These are phyloP conservation scores for Bombus pyrosoma DNA, from an alignment of 1,140 invertebrate species.

Conservation along the genomic window DNA sequence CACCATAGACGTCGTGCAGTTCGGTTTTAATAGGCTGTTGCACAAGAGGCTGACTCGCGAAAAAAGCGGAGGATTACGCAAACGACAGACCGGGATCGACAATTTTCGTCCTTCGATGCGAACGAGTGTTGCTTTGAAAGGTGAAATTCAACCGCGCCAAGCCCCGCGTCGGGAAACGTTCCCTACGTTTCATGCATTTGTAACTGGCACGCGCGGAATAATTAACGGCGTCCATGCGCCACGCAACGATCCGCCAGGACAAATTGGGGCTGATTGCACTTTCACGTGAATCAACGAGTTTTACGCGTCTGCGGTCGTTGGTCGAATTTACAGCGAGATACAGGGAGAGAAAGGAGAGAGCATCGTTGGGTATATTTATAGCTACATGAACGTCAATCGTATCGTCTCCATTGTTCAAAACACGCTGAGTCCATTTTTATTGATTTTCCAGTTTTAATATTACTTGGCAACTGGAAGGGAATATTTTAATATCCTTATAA, in stretches of 20 bases:
- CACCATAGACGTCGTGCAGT: neutral
- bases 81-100: neutral
- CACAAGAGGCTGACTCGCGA: constrained; percentile 28
- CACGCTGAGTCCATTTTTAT: too few species aligned
- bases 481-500: too few species aligned
- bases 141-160: constrained; percentile 33
- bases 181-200: neutral
- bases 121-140: constrained; percentile 10
- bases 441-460: too few species aligned
- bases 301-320: neutral
- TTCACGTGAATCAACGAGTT: constrained; percentile 23
- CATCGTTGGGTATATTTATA: neutral
- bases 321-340: neutral
- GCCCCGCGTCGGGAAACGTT: neutral
- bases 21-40: constrained; percentile 31
- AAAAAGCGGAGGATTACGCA: constrained; percentile 37
- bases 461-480: too few species aligned
- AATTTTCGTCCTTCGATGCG: constrained; percentile 41
- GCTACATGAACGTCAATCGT: neutral
- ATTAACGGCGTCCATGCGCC: constrained; percentile 35
- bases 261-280: constrained; percentile 25
- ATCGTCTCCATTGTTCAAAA: neutral
- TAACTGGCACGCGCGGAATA: constrained; percentile 42
- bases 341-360: neutral
- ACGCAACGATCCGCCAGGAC: constrained; percentile 3